Evolutionary conservation across 2,797 vertebrate species (phyloP).

Genomic region (Chaunax sp.): DNA sequence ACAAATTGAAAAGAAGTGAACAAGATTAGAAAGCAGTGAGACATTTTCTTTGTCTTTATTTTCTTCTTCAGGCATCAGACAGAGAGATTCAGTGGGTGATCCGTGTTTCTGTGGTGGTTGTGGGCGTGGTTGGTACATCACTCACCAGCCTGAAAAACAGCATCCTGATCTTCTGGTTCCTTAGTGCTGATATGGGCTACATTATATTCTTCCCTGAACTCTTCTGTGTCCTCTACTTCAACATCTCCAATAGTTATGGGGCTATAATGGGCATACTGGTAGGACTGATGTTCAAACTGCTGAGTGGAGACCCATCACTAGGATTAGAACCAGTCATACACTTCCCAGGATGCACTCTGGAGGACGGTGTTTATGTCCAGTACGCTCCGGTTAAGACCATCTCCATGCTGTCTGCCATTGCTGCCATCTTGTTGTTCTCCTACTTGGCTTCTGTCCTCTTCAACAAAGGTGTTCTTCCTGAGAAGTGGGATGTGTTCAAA

Average conservation of each 20-base stretch:
- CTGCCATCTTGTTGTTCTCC: slow-evolving; percentile 53
- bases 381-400: slow-evolving; percentile 80
- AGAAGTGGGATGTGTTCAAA: slow-evolving; percentile 49
- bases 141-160: not conserved
- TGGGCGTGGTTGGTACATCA: not conserved
- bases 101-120: not conserved
- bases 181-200: not conserved
- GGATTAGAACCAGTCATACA: slow-evolving; percentile 48
- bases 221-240: not conserved
- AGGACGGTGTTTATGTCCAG: slow-evolving; percentile 66
- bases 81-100: slow-evolving; percentile 7
- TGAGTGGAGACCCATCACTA: too few relatives aligned
- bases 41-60: too few relatives aligned
- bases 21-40: too few relatives aligned
- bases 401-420: slow-evolving; percentile 67
- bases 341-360: too few relatives aligned
- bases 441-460: slow-evolving; percentile 47
- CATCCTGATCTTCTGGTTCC: not conserved
- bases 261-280: not conserved
- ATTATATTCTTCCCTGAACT: not conserved
- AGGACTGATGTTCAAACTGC: slow-evolving; percentile 7
- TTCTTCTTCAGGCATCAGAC: slow-evolving; percentile 5
- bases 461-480: slow-evolving; percentile 45
- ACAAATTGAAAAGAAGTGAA: too few relatives aligned
- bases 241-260: not conserved